These are phyloP conservation scores for Scelioninae gen. 1 DNA, from an alignment of 2,888 invertebrate genomes.

Conservation along the genomic window DNA sequence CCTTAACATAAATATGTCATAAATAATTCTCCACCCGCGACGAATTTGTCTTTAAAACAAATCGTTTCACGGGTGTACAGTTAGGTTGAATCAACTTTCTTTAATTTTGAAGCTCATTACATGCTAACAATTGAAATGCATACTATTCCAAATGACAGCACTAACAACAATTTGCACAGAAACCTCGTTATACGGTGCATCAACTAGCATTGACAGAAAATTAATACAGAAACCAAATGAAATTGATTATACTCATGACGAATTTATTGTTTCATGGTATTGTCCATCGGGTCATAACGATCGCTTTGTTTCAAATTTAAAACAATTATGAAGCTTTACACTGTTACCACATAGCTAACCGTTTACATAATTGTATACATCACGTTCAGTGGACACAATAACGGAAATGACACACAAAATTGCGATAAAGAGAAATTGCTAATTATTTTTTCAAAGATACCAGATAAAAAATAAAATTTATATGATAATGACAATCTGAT, in stretches of 20 bases:
- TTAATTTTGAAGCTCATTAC: slow-evolving; percentile 6
- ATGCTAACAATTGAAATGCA: not conserved
- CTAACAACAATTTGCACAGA: slow-evolving; percentile 16
- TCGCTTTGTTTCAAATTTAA: slow-evolving; percentile 35
- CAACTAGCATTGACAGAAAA: slow-evolving; percentile 35
- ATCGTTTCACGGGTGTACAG: not conserved
- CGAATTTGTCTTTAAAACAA: not conserved
- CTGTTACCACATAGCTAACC: slow-evolving; percentile 22
- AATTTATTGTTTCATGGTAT: slow-evolving; percentile 31
- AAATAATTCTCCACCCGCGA: not conserved
- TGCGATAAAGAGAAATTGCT: not conserved
- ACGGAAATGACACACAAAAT: slow-evolving; percentile 13
- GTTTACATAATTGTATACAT: slow-evolving; percentile 21
- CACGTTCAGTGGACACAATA: slow-evolving; percentile 9
- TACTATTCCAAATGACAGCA: not conserved
- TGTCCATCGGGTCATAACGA: slow-evolving; percentile 15
- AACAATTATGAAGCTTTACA: slow-evolving; percentile 10
- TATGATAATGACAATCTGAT: too few species aligned
- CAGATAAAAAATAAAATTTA: not conserved
- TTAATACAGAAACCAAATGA: slow-evolving; percentile 28
- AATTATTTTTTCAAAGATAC: not conserved
- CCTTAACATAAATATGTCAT: too few species aligned
- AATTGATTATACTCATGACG: slow-evolving; percentile 35
- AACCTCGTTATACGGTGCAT: slow-evolving; percentile 29
- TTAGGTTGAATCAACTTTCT: not conserved